phyloP scores from a whole-genome alignment of 2,113 vertebrate genomes.

The Prionailurus bengalensis region DNA sequence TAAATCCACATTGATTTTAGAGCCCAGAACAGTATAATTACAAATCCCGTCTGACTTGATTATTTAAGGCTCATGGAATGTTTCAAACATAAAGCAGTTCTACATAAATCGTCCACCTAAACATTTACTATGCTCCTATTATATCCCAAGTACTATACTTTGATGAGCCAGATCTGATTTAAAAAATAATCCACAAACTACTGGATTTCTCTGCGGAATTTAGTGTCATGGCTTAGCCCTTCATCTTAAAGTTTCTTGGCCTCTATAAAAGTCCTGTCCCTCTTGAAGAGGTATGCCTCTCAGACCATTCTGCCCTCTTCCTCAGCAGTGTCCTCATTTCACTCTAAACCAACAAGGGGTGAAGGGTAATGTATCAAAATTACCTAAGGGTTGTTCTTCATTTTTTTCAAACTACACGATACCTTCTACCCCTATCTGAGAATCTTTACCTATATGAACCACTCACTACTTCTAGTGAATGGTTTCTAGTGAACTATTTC shows the following conservation, averaged over 20 bases:
- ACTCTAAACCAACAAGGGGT: not conserved
- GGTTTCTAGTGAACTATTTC: no score
- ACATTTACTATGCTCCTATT: not conserved
- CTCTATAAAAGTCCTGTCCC: not conserved
- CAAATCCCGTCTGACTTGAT: not conserved
- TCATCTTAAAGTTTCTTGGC: not conserved
- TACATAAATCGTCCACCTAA: not conserved
- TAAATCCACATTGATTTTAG: not conserved
- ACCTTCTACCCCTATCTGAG: not conserved
- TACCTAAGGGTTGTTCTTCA: not conserved
- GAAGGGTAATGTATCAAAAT: not conserved
- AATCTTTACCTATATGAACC: not conserved
- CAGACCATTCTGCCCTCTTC: not conserved
- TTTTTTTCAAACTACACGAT: not conserved
- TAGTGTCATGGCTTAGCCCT: not conserved
- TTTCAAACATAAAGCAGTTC: constrained; percentile 14
- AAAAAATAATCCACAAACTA: not conserved
- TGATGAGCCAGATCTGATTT: not conserved
- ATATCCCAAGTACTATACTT: not conserved
- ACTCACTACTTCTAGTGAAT: not conserved
- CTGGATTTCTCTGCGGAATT: not conserved
- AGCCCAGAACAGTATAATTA: not conserved
- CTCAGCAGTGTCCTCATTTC: not conserved
- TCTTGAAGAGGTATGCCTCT: not conserved
- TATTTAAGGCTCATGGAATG: not conserved